A percentile compares a stretch with the other conserved stretches of the same genome.
phyloP scores from a whole-genome alignment of 2,888 invertebrate species.

The Platynereis dumerilii region DNA sequence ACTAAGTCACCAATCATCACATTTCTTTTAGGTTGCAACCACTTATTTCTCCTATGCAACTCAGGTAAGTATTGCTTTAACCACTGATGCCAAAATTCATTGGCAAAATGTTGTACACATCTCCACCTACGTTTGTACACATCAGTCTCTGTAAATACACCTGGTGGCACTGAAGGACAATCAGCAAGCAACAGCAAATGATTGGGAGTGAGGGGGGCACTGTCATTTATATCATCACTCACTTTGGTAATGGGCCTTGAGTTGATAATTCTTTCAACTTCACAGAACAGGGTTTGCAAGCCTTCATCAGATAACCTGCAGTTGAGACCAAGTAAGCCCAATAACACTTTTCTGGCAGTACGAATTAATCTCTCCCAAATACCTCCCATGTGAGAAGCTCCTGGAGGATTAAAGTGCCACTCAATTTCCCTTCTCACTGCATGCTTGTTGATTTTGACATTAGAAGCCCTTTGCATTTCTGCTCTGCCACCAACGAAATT shows the following conservation, averaged over 20 bases:
- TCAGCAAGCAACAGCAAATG: constrained; percentile 20
- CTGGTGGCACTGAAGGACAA: constrained; percentile 12
- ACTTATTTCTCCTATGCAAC: no score
- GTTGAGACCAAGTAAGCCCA: constrained; percentile 23
- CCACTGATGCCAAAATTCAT: constrained; percentile 28
- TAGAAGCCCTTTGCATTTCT: constrained; percentile 14
- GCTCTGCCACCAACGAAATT: constrained; percentile 24
- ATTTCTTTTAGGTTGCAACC: constrained; percentile 4
- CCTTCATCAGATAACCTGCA: constrained; percentile 28
- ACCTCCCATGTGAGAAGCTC: no score
- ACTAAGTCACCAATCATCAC: constrained; percentile 23
- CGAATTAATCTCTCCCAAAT: constrained; percentile 45
- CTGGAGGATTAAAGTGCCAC: no score
- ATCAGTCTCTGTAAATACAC: constrained; percentile 17
- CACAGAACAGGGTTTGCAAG: constrained; percentile 36
- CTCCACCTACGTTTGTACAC: constrained; percentile 19
- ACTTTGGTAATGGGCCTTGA: constrained; percentile 33
- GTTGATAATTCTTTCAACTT: constrained; percentile 33
- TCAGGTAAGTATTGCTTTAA: constrained; percentile 20
- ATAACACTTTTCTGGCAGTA: constrained; percentile 36
- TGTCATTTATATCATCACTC: constrained; percentile 26
- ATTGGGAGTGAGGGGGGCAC: no score
- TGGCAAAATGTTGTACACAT: constrained; percentile 22
- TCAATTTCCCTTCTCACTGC: no score
- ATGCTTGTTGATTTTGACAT: no score